Percentiles rank a stretch among this genome's conserved stretches.
These are phyloP conservation scores for Drosophila erecta DNA, from an alignment of 1,140 invertebrate genomes.

Conservation along the genomic window DNA sequence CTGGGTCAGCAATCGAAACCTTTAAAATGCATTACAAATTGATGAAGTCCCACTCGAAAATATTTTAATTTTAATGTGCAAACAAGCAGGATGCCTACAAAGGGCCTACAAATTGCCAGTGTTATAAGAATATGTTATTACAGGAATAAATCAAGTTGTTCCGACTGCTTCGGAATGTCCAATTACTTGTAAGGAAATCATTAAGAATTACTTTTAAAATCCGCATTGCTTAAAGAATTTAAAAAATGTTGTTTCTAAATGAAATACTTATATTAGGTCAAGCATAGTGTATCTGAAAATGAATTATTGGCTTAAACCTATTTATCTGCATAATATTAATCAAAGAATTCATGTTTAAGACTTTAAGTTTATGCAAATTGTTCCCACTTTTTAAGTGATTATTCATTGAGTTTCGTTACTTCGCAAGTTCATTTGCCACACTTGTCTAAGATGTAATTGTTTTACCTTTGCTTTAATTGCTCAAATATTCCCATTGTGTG, in stretches of 20 bases:
- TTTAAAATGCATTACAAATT: conserved; percentile 51
- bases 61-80: conserved; percentile 40
- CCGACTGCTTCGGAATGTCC: not conserved
- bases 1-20: conserved; percentile 50
- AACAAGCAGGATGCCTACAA: conserved; percentile 24
- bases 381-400: too few relatives aligned
- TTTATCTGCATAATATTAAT: too few relatives aligned
- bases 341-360: too few relatives aligned
- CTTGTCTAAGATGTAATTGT: conserved; percentile 7
- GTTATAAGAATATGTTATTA: conserved; percentile 17
- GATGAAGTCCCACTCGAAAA: conserved; percentile 17
- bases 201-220: too few relatives aligned
- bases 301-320: too few relatives aligned
- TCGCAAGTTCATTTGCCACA: not conserved
- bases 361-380: not conserved
- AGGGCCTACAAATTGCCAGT: conserved; percentile 3
- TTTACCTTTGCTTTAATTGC: conserved; percentile 16
- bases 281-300: too few relatives aligned
- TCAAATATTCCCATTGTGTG: conserved; percentile 8
- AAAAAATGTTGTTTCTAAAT: too few relatives aligned
- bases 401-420: conserved; percentile 1
- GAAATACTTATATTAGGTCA: too few relatives aligned
- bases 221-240: too few relatives aligned
- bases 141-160: conserved; percentile 4
- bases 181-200: not conserved